These are phyloP conservation scores for Drosophila obscura DNA, from an alignment of 1,140 invertebrate genomes.

Conservation along the genomic window DNA sequence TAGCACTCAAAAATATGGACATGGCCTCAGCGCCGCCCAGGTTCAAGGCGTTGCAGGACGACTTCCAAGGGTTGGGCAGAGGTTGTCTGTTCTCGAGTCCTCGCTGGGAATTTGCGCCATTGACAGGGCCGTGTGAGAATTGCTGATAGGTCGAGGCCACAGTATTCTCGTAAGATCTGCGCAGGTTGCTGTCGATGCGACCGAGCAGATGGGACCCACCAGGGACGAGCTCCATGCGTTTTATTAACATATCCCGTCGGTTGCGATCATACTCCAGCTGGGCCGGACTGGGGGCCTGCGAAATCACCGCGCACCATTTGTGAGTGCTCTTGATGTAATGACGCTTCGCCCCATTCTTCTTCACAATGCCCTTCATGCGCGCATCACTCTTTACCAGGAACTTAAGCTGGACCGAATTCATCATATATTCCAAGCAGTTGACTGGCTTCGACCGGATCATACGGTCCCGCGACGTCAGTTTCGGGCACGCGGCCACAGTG, in stretches of 20 bases:
- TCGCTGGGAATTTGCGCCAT: slow-evolving; percentile 43
- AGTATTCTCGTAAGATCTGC: slow-evolving; percentile 45
- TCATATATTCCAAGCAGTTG: slow-evolving; percentile 15
- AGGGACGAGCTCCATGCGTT: slow-evolving; percentile 55
- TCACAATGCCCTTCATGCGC: slow-evolving; percentile 30
- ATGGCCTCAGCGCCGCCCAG: slow-evolving; percentile 1
- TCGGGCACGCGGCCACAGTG: too few species aligned
- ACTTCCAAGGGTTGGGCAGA: slow-evolving; percentile 61
- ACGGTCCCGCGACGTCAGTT: not conserved
- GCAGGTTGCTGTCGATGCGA: slow-evolving; percentile 22
- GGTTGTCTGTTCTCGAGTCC: slow-evolving; percentile 56
- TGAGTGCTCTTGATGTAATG: slow-evolving; percentile 57
- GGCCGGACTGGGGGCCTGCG: slow-evolving; percentile 40
- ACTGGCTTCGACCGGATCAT: not conserved
- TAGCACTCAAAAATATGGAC: not conserved
- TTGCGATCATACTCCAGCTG: slow-evolving; percentile 46
- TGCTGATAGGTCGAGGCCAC: slow-evolving; percentile 47
- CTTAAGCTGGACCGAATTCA: slow-evolving; percentile 22
- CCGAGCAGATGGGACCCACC: slow-evolving; percentile 32
- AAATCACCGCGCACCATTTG: slow-evolving; percentile 51
- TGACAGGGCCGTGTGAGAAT: not conserved
- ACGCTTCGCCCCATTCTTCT: slow-evolving; percentile 37
- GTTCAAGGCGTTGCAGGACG: not conserved
- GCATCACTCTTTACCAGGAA: slow-evolving; percentile 34
- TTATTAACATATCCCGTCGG: slow-evolving; percentile 44